Percentiles rank a stretch among this genome's conserved stretches.
Conservation (phyloP, 2,888 invertebrate species). For the Tipula unca region DNA sequence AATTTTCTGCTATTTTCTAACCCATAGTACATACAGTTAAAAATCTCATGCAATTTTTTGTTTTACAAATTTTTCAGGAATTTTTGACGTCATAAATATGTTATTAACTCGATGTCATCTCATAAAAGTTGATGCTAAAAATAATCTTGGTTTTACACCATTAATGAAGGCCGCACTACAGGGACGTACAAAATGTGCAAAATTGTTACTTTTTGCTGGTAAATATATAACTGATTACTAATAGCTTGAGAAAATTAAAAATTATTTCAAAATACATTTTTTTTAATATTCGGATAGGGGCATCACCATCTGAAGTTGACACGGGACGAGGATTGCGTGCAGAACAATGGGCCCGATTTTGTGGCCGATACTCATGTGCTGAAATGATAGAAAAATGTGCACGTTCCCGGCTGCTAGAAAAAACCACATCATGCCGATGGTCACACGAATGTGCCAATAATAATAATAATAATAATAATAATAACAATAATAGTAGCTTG, state of each 20-base stretch:
- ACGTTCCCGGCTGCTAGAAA: conserved; percentile 48
- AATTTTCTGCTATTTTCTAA: background rate
- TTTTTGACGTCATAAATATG: conserved; percentile 58
- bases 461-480: background rate
- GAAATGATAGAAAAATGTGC: conserved; percentile 62
- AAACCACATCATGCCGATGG: conserved; percentile 43
- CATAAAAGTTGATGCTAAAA: conserved; percentile 60
- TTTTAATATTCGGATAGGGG: conserved; percentile 43
- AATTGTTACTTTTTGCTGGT: conserved; percentile 65
- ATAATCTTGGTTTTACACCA: conserved; percentile 61
- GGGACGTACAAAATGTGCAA: conserved; percentile 64
- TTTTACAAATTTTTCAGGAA: conserved; percentile 44
- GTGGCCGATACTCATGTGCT: conserved; percentile 58
- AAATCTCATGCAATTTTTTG: background rate
- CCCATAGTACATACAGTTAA: background rate
- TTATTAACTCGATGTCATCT: conserved; percentile 55
- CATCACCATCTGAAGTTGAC: conserved; percentile 59
- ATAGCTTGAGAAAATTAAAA: background rate
- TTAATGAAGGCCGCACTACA: conserved; percentile 68
- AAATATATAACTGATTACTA: conserved; percentile 28
- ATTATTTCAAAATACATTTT: background rate
- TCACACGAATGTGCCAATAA: background rate
- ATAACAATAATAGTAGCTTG: background rate
- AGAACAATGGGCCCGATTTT: conserved; percentile 67
- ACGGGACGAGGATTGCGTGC: conserved; percentile 58